Conservation (phyloP, 2,888 invertebrate genomes). For the Lepidocyrtoides sp. region DNA sequence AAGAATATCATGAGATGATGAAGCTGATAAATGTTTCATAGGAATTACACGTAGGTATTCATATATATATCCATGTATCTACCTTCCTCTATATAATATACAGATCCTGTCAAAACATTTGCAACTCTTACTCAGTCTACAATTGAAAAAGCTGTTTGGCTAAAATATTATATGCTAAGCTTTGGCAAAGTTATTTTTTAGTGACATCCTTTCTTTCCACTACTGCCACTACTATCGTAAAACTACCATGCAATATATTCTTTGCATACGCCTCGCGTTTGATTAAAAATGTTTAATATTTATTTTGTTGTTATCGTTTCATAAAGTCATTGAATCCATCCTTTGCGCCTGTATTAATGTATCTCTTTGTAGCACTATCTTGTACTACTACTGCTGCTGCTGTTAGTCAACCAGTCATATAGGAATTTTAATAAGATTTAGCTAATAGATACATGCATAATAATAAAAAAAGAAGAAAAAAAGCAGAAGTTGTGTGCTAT, state of each 20-base stretch:
- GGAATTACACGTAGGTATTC: neutral
- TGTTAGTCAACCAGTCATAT: neutral
- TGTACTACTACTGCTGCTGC: neutral
- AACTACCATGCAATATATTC: neutral
- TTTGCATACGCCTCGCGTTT: constrained; percentile 11
- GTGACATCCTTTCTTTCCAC: neutral
- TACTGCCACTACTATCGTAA: neutral
- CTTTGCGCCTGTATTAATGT: neutral
- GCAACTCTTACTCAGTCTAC: no score
- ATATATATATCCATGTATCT: neutral
- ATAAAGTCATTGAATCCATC: constrained; percentile 39
- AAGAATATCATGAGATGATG: neutral
- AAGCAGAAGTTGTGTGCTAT: neutral
- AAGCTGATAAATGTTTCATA: neutral
- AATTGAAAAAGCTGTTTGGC: constrained; percentile 32
- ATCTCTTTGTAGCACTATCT: neutral
- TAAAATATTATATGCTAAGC: constrained; percentile 13
- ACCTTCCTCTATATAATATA: neutral
- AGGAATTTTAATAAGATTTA: constrained; percentile 51
- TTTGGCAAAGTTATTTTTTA: constrained; percentile 3
- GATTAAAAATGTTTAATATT: constrained; percentile 51
- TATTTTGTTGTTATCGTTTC: constrained; percentile 47
- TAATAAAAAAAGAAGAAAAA: neutral
- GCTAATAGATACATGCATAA: constrained; percentile 29
- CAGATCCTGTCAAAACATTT: no score